Percentiles rank a stretch among this genome's conserved stretches.
Conservation (phyloP, 2,797 vertebrate genomes). For the Silurus lanzhouensis region DNA sequence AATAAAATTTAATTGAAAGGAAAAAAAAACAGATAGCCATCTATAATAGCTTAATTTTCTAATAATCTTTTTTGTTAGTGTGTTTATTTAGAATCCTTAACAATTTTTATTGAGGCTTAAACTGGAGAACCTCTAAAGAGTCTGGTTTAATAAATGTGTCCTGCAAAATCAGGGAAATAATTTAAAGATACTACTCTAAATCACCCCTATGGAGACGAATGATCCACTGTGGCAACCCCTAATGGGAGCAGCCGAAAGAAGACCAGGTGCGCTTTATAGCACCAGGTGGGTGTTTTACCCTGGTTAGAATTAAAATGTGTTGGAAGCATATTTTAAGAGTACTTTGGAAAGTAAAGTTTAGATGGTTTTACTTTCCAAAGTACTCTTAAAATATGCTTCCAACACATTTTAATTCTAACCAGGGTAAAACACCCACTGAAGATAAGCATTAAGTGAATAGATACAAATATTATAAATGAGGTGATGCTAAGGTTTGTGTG, state of each 20-base stretch:
- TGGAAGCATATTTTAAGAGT: neutral
- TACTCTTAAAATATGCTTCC: neutral
- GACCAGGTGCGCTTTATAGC: too few relatives aligned
- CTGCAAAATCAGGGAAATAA: neutral
- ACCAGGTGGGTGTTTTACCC: neutral
- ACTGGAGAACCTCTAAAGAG: neutral
- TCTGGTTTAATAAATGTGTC: neutral
- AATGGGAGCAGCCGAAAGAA: too few relatives aligned
- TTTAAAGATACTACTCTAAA: too few relatives aligned
- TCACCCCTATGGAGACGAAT: too few relatives aligned
- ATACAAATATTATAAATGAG: neutral
- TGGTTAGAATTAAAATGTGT: too few relatives aligned
- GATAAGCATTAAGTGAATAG: neutral
- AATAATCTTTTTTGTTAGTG: neutral
- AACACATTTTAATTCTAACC: too few relatives aligned
- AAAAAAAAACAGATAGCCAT: too few relatives aligned
- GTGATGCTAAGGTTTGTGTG: neutral
- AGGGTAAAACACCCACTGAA: neutral
- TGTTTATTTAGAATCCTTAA: neutral
- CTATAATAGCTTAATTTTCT: too few relatives aligned
- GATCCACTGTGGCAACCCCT: too few relatives aligned
- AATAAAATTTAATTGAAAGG: too few relatives aligned
- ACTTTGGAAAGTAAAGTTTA: neutral
- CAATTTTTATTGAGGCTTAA: neutral
- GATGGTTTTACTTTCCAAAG: neutral